phyloP scores from a whole-genome alignment of 2,113 vertebrate genomes.

The Callospermophilus lateralis region DNA sequence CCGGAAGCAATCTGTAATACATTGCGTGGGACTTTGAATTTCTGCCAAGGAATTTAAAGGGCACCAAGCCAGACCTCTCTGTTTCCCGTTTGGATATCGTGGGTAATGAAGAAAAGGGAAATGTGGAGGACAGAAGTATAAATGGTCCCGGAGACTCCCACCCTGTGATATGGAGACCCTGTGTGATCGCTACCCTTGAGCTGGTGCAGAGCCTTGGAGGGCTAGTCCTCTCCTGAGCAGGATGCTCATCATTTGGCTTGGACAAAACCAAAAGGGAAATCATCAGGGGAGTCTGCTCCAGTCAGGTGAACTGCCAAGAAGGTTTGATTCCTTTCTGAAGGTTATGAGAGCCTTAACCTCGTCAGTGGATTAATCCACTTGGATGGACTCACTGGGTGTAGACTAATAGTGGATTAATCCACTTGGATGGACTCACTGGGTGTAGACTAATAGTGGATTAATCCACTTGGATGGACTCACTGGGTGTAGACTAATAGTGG shows the following conservation, averaged over 20 bases:
- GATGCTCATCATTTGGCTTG: too few relatives aligned
- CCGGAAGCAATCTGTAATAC: not conserved
- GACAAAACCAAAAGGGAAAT: not conserved
- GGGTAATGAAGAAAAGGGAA: not conserved
- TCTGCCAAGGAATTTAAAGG: not conserved
- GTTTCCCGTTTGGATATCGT: not conserved
- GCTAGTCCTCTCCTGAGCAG: not conserved
- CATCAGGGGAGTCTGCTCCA: not conserved
- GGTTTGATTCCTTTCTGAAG: not conserved
- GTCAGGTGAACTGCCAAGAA: not conserved
- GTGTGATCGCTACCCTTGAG: too few relatives aligned
- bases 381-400: too few relatives aligned
- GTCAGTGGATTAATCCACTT: accelerated
- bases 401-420: too few relatives aligned
- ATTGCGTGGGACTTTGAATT: not conserved
- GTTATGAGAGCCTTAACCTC: too few relatives aligned
- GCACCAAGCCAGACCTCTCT: not conserved
- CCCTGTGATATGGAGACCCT: accelerated
- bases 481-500: too few relatives aligned
- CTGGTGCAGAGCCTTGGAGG: too few relatives aligned
- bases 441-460: too few relatives aligned
- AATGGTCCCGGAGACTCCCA: not conserved
- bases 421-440: too few relatives aligned
- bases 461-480: too few relatives aligned
- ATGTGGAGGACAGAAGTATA: not conserved